Evolutionary conservation across 2,113 vertebrate genomes (phyloP).

Genomic region (Callipepla californica): DNA sequence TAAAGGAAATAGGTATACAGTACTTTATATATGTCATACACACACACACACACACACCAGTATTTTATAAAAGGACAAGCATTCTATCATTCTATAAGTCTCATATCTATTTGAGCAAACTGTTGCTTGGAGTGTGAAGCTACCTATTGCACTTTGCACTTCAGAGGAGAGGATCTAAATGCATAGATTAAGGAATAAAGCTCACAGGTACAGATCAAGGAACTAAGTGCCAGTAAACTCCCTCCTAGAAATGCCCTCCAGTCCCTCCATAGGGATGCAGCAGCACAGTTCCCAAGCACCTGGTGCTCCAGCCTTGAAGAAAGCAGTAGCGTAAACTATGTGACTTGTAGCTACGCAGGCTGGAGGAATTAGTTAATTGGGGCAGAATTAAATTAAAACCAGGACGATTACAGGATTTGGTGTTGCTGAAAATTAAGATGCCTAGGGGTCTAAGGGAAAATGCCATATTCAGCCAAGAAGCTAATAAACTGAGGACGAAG

Average conservation of each 20-base stretch:
- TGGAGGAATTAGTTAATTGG: constrained; percentile 14
- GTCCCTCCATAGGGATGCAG: not conserved
- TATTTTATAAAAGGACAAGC: not conserved
- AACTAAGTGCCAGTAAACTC: not conserved
- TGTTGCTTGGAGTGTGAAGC: no score
- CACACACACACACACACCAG: not conserved
- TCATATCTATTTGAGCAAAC: not conserved
- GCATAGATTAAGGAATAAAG: fast-evolving
- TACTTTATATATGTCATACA: not conserved
- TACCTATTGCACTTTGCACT: not conserved
- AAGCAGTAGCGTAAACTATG: not conserved
- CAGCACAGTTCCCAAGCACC: not conserved
- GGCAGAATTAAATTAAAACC: constrained; percentile 59
- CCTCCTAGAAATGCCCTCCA: not conserved
- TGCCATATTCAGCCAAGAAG: constrained; percentile 11
- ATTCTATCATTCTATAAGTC: not conserved
- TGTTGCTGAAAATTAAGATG: constrained; percentile 26
- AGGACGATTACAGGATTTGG: constrained; percentile 40
- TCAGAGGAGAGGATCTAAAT: not conserved
- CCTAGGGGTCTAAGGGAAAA: not conserved
- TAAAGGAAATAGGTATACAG: not conserved
- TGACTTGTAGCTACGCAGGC: not conserved
- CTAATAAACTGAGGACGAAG: not conserved
- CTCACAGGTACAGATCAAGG: not conserved
- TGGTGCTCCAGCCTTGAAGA: not conserved